Evolutionary conservation across 2,797 vertebrate genomes (phyloP).

Genomic region (Micrastur ruficollis): DNA sequence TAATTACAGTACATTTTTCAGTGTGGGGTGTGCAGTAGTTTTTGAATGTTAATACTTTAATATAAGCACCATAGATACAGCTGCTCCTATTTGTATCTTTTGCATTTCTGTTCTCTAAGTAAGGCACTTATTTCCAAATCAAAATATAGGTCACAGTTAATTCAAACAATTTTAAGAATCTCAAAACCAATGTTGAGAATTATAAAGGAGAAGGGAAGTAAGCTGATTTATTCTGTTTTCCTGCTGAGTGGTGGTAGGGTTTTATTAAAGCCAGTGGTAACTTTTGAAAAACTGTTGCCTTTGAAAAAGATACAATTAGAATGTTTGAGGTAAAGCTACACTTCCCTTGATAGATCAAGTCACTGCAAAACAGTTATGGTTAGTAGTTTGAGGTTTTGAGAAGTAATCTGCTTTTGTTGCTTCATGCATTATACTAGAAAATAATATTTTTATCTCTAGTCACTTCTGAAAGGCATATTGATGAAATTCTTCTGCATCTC

Average conservation of each 20-base stretch:
- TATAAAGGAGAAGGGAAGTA: neutral
- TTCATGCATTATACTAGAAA: neutral
- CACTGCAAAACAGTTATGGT: neutral
- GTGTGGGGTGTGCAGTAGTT: neutral
- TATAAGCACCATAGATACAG: neutral
- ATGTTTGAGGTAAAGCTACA: neutral
- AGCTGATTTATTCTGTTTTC: slow-evolving; percentile 7
- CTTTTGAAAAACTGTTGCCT: neutral
- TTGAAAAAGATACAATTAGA: neutral
- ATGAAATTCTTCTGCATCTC: neutral
- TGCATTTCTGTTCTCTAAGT: neutral
- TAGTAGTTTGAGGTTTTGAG: neutral
- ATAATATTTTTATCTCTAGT: neutral
- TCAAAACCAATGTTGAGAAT: neutral
- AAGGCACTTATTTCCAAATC: neutral
- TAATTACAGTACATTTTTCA: neutral
- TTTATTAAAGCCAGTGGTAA: neutral
- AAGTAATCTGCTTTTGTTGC: neutral
- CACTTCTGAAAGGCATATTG: neutral
- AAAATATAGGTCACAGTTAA: neutral
- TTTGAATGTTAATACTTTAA: neutral
- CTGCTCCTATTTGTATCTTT: neutral
- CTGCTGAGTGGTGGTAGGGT: neutral
- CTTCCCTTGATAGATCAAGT: neutral
- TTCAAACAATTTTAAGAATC: neutral